Percentiles rank a stretch among this genome's conserved stretches.
Evolutionary conservation across 1,140 invertebrate species (phyloP).

Genomic region (Popillia japonica): DNA sequence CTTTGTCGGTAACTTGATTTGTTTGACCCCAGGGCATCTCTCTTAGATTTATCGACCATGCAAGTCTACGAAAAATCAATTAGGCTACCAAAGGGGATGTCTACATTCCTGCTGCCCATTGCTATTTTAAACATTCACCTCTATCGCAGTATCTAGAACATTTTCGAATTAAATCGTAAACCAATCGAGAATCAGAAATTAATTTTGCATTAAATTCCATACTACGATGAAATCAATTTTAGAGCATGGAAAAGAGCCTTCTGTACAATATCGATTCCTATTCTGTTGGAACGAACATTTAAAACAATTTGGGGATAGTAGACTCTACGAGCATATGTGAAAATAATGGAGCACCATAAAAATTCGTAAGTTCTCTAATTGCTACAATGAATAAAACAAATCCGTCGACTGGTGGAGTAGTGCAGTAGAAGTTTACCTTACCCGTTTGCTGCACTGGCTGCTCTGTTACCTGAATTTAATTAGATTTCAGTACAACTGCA

Average conservation of each 20-base stretch:
- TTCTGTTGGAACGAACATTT: neutral
- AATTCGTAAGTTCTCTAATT: neutral
- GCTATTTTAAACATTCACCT: neutral
- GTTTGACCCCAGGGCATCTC: slow-evolving; percentile 2
- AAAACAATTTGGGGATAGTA: neutral
- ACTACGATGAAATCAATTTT: too few species aligned
- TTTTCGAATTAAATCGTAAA: too few species aligned
- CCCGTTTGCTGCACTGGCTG: neutral
- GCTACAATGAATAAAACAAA: slow-evolving; percentile 22
- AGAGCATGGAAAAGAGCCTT: too few species aligned
- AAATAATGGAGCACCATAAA: neutral
- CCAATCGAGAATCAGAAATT: too few species aligned
- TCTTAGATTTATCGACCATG: slow-evolving; percentile 18
- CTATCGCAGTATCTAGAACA: too few species aligned
- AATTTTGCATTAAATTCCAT: too few species aligned
- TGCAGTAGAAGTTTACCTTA: neutral
- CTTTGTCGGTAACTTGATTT: slow-evolving; percentile 14
- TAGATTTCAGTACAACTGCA: slow-evolving; percentile 16
- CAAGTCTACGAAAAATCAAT: slow-evolving; percentile 18
- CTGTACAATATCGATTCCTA: too few species aligned
- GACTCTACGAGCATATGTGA: neutral
- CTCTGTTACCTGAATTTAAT: slow-evolving; percentile 24
- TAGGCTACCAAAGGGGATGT: neutral
- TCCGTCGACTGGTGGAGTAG: neutral
- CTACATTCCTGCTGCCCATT: neutral